Evolutionary conservation across 2,888 invertebrate genomes (phyloP).

Genomic region (Terebella lapidaria): DNA sequence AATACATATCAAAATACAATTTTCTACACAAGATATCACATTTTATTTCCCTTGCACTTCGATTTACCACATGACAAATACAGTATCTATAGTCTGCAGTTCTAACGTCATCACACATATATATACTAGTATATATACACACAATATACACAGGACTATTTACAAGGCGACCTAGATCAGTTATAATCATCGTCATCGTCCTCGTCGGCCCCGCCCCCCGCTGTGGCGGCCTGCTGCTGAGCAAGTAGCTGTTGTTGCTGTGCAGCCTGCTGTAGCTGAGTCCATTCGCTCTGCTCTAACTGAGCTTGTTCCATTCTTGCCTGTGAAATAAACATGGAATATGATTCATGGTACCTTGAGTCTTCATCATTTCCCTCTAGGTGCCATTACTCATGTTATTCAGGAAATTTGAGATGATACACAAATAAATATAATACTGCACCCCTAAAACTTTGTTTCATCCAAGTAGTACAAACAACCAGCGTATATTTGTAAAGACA

Average conservation of each 20-base stretch:
- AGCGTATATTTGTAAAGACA: too few species aligned
- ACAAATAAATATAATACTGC: not conserved
- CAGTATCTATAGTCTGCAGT: too few species aligned
- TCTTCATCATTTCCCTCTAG: not conserved
- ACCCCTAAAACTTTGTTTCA: not conserved
- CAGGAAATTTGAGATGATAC: too few species aligned
- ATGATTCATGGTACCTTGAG: not conserved
- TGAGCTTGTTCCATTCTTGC: constrained; percentile 88
- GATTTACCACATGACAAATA: too few species aligned
- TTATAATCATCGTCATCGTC: constrained; percentile 27
- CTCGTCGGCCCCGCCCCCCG: not conserved
- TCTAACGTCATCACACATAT: too few species aligned
- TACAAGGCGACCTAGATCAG: constrained; percentile 4
- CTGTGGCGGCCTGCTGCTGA: constrained; percentile 42
- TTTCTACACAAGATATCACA: too few species aligned
- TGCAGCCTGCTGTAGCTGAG: constrained; percentile 68
- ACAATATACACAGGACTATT: too few species aligned
- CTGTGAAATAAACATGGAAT: constrained; percentile 37
- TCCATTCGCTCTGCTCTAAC: constrained; percentile 84
- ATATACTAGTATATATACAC: too few species aligned
- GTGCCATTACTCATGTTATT: too few species aligned
- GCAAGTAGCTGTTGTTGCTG: constrained; percentile 47
- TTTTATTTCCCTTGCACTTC: too few species aligned
- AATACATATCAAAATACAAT: too few species aligned
- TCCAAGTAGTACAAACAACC: too few species aligned